A percentile compares a stretch with the other conserved stretches of the same genome.
Evolutionary conservation across 2,888 invertebrate species (phyloP).

Genomic region (Keiferia lycopersicella): DNA sequence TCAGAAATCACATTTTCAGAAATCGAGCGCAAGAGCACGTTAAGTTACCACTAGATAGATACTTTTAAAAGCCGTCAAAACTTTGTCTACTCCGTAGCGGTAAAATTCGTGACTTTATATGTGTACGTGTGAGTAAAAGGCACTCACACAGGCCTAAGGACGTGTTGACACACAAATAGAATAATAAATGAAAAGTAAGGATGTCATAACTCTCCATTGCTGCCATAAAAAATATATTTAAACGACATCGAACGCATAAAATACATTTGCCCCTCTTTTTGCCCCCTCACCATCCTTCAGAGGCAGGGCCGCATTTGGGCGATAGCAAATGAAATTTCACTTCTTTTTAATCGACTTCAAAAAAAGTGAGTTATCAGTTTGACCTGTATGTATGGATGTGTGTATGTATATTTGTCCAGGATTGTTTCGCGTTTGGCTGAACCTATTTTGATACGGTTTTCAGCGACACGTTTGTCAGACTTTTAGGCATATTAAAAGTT

Average conservation of each 20-base stretch:
- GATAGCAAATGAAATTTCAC: too few relatives aligned
- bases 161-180: slow-evolving; percentile 11
- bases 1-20: too few relatives aligned
- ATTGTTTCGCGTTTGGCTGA: too few relatives aligned
- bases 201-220: slow-evolving; percentile 13
- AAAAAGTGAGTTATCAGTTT: too few relatives aligned
- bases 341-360: too few relatives aligned
- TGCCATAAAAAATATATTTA: slow-evolving; percentile 23
- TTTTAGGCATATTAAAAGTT: too few relatives aligned
- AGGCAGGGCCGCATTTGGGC: not conserved
- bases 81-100: not conserved
- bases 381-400: too few relatives aligned
- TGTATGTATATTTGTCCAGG: too few relatives aligned
- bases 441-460: too few relatives aligned
- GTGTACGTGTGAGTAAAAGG: not conserved
- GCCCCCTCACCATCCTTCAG: slow-evolving; percentile 10
- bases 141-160: not conserved
- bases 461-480: too few relatives aligned
- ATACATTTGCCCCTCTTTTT: slow-evolving; percentile 16
- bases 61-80: not conserved
- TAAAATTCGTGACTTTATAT: not conserved
- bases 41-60: too few relatives aligned
- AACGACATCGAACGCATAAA: slow-evolving; percentile 22
- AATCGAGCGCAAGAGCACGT: too few relatives aligned
- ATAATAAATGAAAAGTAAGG: slow-evolving; percentile 23